Evolutionary conservation across 1,140 invertebrate genomes (phyloP).

Genomic region (Mesaphorura yosii): DNA sequence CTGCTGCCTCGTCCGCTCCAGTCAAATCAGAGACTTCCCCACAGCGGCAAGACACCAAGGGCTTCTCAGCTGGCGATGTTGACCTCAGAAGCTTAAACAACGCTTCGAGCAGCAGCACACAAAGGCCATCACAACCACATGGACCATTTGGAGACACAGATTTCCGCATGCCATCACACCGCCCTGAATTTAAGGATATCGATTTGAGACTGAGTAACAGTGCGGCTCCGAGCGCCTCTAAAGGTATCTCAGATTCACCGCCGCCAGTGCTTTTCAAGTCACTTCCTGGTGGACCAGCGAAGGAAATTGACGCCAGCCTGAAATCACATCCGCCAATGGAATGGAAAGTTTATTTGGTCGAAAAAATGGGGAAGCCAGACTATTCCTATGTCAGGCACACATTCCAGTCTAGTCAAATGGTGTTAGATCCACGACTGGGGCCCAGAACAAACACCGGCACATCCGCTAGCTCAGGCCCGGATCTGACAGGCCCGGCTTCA

Average conservation of each 20-base stretch:
- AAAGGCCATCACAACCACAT: neutral
- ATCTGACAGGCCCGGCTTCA: neutral
- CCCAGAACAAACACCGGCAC: conserved; percentile 1
- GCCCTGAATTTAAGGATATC: conserved; percentile 20
- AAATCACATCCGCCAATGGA: conserved; percentile 58
- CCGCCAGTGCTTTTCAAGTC: neutral
- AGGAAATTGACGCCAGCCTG: conserved; percentile 69
- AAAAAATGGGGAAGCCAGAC: conserved; percentile 49
- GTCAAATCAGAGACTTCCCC: conserved; percentile 2
- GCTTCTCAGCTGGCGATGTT: conserved; percentile 8
- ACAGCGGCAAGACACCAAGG: neutral
- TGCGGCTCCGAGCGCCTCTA: neutral
- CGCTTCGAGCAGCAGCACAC: neutral
- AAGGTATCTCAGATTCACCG: neutral
- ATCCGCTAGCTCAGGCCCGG: conserved; percentile 2
- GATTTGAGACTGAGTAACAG: conserved; percentile 17
- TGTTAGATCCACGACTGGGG: conserved; percentile 21
- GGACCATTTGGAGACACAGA: conserved; percentile 41
- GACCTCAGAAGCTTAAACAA: conserved; percentile 9
- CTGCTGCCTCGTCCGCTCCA: neutral
- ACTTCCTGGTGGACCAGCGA: conserved; percentile 45
- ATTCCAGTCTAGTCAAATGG: conserved; percentile 10
- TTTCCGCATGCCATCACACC: conserved; percentile 34
- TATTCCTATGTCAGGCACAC: conserved; percentile 59
- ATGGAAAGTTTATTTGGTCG: conserved; percentile 54